Evolutionary conservation across 2,888 invertebrate species (phyloP).

Genomic region (Trachelus tabidus): DNA sequence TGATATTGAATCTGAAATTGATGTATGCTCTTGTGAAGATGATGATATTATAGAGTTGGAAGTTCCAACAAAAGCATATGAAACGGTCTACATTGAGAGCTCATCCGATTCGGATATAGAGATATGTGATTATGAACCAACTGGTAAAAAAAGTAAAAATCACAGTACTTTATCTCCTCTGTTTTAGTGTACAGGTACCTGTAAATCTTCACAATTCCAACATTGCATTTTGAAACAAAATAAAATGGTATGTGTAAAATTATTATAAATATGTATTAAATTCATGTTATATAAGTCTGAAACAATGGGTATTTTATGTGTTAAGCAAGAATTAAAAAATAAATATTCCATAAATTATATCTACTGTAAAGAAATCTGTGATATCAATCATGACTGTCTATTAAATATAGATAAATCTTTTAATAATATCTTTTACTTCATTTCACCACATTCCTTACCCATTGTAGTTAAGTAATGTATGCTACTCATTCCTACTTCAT

Average conservation of each 20-base stretch:
- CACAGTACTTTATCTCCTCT: conserved; percentile 25
- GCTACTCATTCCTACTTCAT: no score
- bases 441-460: no score
- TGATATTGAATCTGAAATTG: conserved; percentile 47
- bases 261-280: conserved; percentile 6
- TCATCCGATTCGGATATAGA: conserved; percentile 46
- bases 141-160: conserved; percentile 35
- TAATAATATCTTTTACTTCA: no score
- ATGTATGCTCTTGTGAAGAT: conserved; percentile 47
- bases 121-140: conserved; percentile 46
- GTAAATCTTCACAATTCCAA: conserved; percentile 23
- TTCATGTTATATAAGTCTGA: conserved; percentile 7
- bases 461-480: no score
- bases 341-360: conserved; percentile 13
- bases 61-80: conserved; percentile 28
- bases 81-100: conserved; percentile 35
- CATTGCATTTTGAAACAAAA: conserved; percentile 3
- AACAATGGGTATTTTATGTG: conserved; percentile 5
- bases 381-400: not conserved
- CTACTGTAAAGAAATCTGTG: conserved; percentile 7
- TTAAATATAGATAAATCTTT: no score
- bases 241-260: conserved; percentile 10
- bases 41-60: conserved; percentile 46
- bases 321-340: not conserved
- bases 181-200: no score